A percentile compares a stretch with the other conserved stretches of the same genome.
phyloP scores from a whole-genome alignment of 2,888 invertebrate species.

The Cryptocephalus primarius region DNA sequence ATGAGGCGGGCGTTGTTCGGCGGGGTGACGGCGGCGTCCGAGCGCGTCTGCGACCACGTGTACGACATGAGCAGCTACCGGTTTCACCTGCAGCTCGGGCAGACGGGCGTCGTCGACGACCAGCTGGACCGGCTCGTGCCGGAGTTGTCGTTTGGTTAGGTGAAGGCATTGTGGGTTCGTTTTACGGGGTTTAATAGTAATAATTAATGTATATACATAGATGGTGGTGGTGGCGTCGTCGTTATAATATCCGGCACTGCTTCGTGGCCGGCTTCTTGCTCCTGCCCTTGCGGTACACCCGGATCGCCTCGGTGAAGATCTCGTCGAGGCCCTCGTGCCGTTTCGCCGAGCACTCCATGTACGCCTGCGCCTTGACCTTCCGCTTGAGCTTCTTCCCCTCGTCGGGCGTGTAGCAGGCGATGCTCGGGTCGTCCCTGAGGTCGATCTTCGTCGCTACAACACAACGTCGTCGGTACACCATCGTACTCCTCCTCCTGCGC shows the following conservation, averaged over 20 bases:
- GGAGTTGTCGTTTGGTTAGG: too few species aligned
- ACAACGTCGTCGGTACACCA: not conserved
- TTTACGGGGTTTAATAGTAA: too few species aligned
- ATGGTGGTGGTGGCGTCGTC: not conserved
- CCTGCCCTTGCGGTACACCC: slow-evolving; percentile 22
- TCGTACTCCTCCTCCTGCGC: too few species aligned
- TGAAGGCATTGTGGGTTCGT: too few species aligned
- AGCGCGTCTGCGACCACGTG: too few species aligned
- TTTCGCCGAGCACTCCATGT: slow-evolving; percentile 35
- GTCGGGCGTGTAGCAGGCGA: slow-evolving; percentile 50
- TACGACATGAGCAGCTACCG: too few species aligned
- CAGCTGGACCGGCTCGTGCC: too few species aligned
- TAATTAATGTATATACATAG: too few species aligned
- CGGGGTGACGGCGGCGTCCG: too few species aligned
- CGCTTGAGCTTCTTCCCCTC: slow-evolving; percentile 73
- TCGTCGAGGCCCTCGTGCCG: slow-evolving; percentile 28
- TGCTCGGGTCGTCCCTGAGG: slow-evolving; percentile 46
- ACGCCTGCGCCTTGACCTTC: slow-evolving; percentile 31
- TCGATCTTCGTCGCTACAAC: slow-evolving; percentile 69
- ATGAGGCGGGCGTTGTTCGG: too few species aligned
- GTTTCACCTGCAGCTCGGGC: too few species aligned
- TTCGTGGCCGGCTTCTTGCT: slow-evolving; percentile 16
- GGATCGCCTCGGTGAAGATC: slow-evolving; percentile 31
- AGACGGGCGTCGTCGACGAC: too few species aligned
- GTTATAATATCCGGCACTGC: slow-evolving; percentile 13